A percentile compares a stretch with the other conserved stretches of the same genome.
Evolutionary conservation across 2,113 vertebrate genomes (phyloP).

Genomic region (Scomber japonicus): DNA sequence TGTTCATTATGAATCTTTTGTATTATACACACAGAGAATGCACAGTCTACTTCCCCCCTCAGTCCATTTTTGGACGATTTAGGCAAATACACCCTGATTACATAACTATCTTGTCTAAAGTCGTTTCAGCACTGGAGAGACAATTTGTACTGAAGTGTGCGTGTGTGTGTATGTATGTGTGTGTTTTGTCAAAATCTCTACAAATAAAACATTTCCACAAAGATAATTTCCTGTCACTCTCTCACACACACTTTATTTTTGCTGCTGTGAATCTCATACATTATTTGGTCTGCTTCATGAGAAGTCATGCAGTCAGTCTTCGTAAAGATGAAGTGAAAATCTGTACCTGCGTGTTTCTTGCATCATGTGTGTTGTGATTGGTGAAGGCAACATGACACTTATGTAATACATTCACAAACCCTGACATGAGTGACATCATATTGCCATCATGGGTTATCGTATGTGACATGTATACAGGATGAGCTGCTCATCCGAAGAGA

Average conservation of each 20-base stretch:
- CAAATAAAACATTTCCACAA: constrained; percentile 34
- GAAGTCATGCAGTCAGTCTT: background rate
- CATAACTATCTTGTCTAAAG: constrained; percentile 53
- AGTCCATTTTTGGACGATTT: constrained; percentile 36
- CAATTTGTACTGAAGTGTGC: constrained; percentile 39
- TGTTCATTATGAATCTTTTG: background rate
- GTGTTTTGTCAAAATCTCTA: constrained; percentile 8
- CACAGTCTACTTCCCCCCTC: background rate
- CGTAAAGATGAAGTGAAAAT: background rate
- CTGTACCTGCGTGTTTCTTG: background rate
- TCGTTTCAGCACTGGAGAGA: constrained; percentile 32
- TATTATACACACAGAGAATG: background rate
- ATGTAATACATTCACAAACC: constrained; percentile 17
- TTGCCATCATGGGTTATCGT: constrained; percentile 28
- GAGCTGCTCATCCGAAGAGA: constrained; percentile 43
- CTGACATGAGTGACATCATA: constrained; percentile 6
- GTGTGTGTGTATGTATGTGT: constrained; percentile 25
- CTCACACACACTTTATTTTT: background rate
- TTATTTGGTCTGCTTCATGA: constrained; percentile 20
- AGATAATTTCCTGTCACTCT: constrained; percentile 16
- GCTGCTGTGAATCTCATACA: constrained; percentile 20
- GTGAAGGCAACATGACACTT: constrained; percentile 22
- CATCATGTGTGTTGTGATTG: constrained; percentile 7
- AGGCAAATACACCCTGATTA: constrained; percentile 45
- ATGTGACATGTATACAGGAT: constrained; percentile 36